Conservation (phyloP, 1,140 invertebrate genomes). For the Nautilus pompilius region DNA sequence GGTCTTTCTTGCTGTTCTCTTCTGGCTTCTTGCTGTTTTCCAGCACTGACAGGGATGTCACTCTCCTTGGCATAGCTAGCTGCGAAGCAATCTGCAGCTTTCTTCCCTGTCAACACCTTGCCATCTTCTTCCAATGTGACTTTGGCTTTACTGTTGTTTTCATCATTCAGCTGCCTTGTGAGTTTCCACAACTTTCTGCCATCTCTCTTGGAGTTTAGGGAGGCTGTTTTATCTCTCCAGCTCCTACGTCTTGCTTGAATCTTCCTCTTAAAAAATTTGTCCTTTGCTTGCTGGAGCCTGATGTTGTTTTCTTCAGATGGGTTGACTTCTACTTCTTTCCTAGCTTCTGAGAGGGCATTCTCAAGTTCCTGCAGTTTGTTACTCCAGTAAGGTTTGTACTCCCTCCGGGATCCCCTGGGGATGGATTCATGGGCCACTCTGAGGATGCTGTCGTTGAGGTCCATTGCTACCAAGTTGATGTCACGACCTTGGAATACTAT, state of each 20-base stretch:
- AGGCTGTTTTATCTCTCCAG: constrained; percentile 6
- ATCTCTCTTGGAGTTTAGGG: constrained; percentile 10
- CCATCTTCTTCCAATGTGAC: background rate
- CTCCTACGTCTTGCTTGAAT: too few relatives aligned
- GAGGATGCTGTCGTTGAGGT: constrained; percentile 8
- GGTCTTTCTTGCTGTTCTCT: background rate
- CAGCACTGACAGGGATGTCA: background rate
- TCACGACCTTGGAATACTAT: background rate
- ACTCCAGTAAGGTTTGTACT: constrained; percentile 16
- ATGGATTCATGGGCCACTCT: constrained; percentile 9
- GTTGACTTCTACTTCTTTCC: constrained; percentile 8
- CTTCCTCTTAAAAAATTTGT: too few relatives aligned
- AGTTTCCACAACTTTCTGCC: constrained; percentile 6
- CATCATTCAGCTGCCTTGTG: constrained; percentile 9
- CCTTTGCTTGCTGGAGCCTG: constrained; percentile 6
- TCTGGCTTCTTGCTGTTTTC: constrained; percentile 2
- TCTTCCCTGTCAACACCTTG: constrained; percentile 4
- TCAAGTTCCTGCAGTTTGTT: constrained; percentile 6
- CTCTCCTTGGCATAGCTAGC: constrained; percentile 8
- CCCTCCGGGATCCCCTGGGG: constrained; percentile 1
- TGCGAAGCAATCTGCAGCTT: constrained; percentile 11
- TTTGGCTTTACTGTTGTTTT: background rate
- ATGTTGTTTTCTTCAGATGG: constrained; percentile 8
- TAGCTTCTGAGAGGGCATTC: constrained; percentile 8
- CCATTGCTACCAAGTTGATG: background rate